phyloP scores from a whole-genome alignment of 2,113 vertebrate genomes.

The Oreamnos americanus region DNA sequence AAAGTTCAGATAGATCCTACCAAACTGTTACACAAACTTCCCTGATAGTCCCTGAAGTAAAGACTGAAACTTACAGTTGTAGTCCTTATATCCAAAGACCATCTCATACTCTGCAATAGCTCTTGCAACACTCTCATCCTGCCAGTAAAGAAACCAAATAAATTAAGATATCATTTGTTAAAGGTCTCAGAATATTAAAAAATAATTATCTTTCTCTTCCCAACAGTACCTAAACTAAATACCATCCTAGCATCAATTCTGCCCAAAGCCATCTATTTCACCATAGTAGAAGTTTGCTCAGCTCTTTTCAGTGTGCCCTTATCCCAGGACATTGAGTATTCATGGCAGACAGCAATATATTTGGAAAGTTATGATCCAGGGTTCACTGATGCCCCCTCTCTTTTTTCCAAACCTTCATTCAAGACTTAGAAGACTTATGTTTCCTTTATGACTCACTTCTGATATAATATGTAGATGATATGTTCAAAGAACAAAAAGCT shows the following conservation, averaged over 20 bases:
- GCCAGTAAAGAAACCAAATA: not conserved
- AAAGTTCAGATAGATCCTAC: not conserved
- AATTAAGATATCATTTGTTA: not conserved
- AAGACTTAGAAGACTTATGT: not conserved
- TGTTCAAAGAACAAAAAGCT: not conserved
- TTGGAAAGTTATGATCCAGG: not conserved
- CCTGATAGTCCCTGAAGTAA: not conserved
- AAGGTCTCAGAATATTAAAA: not conserved
- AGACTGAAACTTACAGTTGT: not conserved
- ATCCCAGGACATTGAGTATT: not conserved
- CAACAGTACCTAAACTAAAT: not conserved
- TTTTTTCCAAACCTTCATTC: not conserved
- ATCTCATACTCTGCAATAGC: not conserved
- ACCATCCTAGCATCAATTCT: not conserved
- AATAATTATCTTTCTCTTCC: not conserved
- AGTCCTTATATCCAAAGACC: not conserved
- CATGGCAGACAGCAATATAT: not conserved
- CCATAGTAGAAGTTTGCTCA: not conserved
- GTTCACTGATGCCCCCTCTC: not conserved
- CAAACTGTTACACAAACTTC: not conserved
- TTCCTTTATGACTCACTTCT: not conserved
- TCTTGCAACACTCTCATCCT: not conserved
- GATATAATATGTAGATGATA: not conserved
- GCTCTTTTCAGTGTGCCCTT: not conserved
- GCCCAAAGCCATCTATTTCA: not conserved